These are phyloP conservation scores for Pagetopsis macropterus DNA, from an alignment of 2,797 vertebrate genomes.

Conservation along the genomic window DNA sequence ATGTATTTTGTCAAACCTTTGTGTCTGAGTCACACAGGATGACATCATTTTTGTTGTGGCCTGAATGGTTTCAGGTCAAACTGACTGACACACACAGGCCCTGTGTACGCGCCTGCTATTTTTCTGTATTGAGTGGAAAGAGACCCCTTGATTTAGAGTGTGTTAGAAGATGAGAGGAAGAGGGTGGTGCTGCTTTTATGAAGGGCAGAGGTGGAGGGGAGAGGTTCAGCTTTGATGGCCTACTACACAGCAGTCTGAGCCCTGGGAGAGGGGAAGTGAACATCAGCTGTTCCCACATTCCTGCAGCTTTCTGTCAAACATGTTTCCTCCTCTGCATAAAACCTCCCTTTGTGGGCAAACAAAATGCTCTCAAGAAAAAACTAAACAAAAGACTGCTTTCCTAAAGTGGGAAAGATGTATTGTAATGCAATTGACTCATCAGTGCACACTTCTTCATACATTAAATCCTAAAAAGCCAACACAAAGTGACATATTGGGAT, in stretches of 20 bases:
- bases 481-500: conserved; percentile 7
- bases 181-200: conserved; percentile 62
- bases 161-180: conserved; percentile 74
- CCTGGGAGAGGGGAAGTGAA: conserved; percentile 41
- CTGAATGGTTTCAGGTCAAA: conserved; percentile 36
- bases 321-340: conserved; percentile 53
- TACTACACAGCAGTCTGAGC: conserved; percentile 52
- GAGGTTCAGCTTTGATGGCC: conserved; percentile 73
- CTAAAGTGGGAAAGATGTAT: conserved; percentile 43
- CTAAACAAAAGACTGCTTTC: conserved; percentile 37
- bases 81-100: conserved; percentile 29
- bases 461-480: conserved; percentile 18
- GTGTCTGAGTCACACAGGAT: conserved; percentile 13
- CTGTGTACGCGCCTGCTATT: conserved; percentile 29
- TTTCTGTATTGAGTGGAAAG: conserved; percentile 52
- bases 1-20: conserved; percentile 13
- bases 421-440: conserved; percentile 54
- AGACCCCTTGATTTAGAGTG: conserved; percentile 64
- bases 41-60: conserved; percentile 5
- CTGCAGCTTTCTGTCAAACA: conserved; percentile 32
- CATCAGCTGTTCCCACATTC: conserved; percentile 65
- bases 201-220: conserved; percentile 68
- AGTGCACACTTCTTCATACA: background rate
- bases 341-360: conserved; percentile 53
- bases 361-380: conserved; percentile 19